Evolutionary conservation across 2,797 vertebrate species (phyloP).

Genomic region (Melanitta fusca): DNA sequence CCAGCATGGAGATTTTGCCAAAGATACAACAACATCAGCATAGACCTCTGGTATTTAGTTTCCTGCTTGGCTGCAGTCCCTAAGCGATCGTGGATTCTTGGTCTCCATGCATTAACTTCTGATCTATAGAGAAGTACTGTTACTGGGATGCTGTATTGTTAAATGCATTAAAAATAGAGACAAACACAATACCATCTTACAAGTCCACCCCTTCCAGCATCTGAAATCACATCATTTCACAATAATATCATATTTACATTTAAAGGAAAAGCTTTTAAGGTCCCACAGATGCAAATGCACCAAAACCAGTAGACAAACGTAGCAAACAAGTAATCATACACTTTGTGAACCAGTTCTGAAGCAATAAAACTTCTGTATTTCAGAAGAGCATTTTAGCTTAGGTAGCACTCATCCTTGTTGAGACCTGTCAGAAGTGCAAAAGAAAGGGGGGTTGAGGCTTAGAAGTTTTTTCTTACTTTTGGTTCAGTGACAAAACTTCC

Average conservation of each 20-base stretch:
- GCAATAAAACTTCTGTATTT: neutral
- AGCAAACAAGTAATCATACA: neutral
- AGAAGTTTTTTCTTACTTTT: neutral
- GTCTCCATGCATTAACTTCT: neutral
- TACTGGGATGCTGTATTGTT: neutral
- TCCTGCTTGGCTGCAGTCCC: neutral
- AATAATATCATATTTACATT: neutral
- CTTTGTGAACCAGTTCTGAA: neutral
- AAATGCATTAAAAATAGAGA: conserved; percentile 18
- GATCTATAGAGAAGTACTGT: neutral
- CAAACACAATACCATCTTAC: neutral
- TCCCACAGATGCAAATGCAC: neutral
- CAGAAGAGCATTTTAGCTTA: neutral
- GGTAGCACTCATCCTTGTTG: neutral
- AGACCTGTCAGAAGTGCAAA: neutral
- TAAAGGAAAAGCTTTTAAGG: neutral
- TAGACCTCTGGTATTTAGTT: neutral
- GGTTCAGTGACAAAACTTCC: neutral
- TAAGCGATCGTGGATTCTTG: neutral
- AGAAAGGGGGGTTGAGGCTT: neutral
- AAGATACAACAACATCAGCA: neutral
- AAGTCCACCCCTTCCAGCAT: neutral
- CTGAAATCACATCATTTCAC: neutral
- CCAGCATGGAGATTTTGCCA: neutral
- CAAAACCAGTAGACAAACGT: conserved; percentile 3